Evolutionary conservation across 2,797 vertebrate genomes (phyloP).

Genomic region (Coregonus suidteri): DNA sequence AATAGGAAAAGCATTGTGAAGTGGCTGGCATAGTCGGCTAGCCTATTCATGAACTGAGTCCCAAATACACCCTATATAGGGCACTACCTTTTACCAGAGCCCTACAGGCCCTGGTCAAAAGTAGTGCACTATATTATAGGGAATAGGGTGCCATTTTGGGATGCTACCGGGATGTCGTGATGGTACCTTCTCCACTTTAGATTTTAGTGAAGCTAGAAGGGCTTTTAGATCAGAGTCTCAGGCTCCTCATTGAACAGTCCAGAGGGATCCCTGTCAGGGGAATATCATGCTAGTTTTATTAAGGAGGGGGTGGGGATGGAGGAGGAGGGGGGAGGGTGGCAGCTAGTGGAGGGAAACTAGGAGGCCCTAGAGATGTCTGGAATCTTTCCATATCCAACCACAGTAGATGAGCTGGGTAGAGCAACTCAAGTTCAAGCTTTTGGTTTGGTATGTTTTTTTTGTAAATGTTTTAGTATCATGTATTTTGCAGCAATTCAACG

Average conservation of each 20-base stretch:
- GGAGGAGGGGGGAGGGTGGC: conserved; percentile 62
- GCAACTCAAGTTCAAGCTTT: conserved; percentile 39
- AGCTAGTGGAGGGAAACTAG: conserved; percentile 68
- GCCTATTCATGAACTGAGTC: neutral
- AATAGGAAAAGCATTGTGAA: conserved; percentile 28
- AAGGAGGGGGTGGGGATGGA: conserved; percentile 66
- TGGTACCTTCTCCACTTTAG: conserved; percentile 60
- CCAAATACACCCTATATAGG: neutral
- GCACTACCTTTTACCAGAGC: neutral
- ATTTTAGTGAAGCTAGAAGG: conserved; percentile 69
- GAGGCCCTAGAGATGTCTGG: conserved; percentile 62
- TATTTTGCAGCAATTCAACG: too few relatives aligned
- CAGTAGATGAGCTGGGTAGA: conserved; percentile 49
- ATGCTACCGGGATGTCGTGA: conserved; percentile 66
- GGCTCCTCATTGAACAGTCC: conserved; percentile 59
- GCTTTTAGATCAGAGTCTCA: conserved; percentile 66
- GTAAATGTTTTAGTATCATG: too few relatives aligned
- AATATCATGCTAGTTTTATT: conserved; percentile 70
- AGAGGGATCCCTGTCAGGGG: conserved; percentile 67
- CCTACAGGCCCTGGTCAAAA: neutral
- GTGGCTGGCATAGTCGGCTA: neutral
- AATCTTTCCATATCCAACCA: conserved; percentile 70
- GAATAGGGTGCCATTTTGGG: conserved; percentile 58
- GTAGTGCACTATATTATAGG: neutral
- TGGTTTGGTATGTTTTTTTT: conserved; percentile 49